Evolutionary conservation across 2,888 invertebrate genomes (phyloP).

Genomic region (Thymelicus sylvestris): DNA sequence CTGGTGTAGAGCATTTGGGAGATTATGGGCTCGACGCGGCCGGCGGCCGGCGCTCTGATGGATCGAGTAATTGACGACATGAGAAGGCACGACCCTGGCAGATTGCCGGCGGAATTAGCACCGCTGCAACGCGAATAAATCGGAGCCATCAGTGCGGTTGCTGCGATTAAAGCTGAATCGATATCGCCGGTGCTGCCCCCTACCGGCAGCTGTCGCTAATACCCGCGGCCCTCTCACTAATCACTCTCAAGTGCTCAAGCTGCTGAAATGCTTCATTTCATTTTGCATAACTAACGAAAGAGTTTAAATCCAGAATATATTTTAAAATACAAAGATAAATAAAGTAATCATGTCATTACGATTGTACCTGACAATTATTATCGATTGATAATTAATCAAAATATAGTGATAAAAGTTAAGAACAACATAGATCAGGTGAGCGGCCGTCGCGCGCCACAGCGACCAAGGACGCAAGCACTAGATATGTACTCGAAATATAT

Average conservation of each 20-base stretch:
- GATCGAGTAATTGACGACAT: constrained; percentile 35
- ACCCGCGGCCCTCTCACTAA: constrained; percentile 20
- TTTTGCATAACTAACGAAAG: too few relatives aligned
- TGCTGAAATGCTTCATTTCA: not conserved
- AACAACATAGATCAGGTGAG: too few relatives aligned
- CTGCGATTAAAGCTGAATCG: constrained; percentile 32
- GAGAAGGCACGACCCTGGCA: constrained; percentile 31
- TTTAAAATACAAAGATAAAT: too few relatives aligned
- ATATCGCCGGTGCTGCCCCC: constrained; percentile 23
- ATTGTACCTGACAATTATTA: too few relatives aligned
- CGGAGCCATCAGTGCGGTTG: constrained; percentile 32
- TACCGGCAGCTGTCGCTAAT: constrained; percentile 27
- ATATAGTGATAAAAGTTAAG: too few relatives aligned
- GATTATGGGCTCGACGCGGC: constrained; percentile 28
- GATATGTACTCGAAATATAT: too few relatives aligned
- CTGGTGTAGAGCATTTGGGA: constrained; percentile 16
- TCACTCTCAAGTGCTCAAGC: constrained; percentile 5
- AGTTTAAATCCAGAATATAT: too few relatives aligned
- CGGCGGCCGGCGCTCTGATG: constrained; percentile 16
- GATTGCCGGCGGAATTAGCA: constrained; percentile 33
- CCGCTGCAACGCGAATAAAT: constrained; percentile 31
- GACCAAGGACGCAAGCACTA: too few relatives aligned
- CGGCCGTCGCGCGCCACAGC: too few relatives aligned
- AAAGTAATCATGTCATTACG: too few relatives aligned
- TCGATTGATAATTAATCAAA: too few relatives aligned